Evolutionary conservation across 1,140 invertebrate species (phyloP).

Genomic region (Chrysoperla carnea): DNA sequence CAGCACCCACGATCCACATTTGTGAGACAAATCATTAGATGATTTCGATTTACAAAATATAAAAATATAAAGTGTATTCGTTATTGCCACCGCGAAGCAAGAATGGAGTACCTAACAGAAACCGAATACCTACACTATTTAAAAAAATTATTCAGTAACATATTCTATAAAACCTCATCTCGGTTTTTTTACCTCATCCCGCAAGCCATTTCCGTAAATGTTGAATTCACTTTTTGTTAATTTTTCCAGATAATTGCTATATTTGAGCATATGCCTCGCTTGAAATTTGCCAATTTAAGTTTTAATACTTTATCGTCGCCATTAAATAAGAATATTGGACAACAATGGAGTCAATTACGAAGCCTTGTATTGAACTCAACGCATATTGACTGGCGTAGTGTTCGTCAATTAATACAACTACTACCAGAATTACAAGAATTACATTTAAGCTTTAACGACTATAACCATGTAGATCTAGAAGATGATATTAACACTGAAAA

Average conservation of each 20-base stretch:
- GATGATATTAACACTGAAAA: slow-evolving; percentile 7
- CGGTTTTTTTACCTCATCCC: too few species aligned
- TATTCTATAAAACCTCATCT: too few species aligned
- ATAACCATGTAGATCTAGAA: slow-evolving; percentile 44
- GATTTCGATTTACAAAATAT: too few species aligned
- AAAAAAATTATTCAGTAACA: too few species aligned
- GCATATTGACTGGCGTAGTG: slow-evolving; percentile 61
- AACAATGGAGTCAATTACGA: slow-evolving; percentile 40
- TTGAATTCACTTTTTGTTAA: background rate
- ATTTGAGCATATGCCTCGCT: slow-evolving; percentile 64
- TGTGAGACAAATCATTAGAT: too few species aligned
- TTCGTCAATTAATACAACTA: slow-evolving; percentile 55
- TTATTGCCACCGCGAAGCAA: too few species aligned
- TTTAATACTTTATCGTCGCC: slow-evolving; percentile 64
- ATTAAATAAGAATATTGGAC: slow-evolving; percentile 28
- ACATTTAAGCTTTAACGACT: slow-evolving; percentile 78
- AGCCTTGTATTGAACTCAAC: slow-evolving; percentile 77
- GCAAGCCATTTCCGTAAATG: too few species aligned
- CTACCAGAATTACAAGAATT: slow-evolving; percentile 71
- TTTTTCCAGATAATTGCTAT: slow-evolving; percentile 58
- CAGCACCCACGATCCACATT: too few species aligned
- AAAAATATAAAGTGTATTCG: too few species aligned
- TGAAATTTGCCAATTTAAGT: slow-evolving; percentile 80
- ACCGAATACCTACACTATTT: too few species aligned
- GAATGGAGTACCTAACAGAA: too few species aligned